Evolutionary conservation across 2,888 invertebrate species (phyloP).

Genomic region (Argyra leucocephala): DNA sequence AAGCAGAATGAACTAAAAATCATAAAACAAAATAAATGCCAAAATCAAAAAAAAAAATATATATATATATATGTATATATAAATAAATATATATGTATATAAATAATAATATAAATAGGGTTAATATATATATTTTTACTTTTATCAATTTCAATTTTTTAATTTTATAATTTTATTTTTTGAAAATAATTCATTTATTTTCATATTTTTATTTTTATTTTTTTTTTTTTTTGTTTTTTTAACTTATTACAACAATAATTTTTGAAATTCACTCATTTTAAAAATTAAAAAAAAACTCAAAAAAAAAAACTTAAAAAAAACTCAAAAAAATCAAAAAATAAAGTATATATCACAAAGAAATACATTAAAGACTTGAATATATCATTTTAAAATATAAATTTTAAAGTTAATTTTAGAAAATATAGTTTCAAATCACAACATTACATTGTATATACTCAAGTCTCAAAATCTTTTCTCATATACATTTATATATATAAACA

Average conservation of each 20-base stretch:
- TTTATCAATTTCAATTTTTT: conserved; percentile 12
- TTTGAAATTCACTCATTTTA: background rate
- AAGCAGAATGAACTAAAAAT: conserved; percentile 23
- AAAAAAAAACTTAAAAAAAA: too few species aligned
- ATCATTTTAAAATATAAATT: background rate
- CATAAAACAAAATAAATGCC: background rate
- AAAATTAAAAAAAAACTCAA: background rate
- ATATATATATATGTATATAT: too few species aligned
- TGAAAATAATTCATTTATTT: conserved; percentile 13
- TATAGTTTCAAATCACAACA: background rate
- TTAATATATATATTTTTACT: conserved; percentile 14
- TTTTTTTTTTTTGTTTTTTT: background rate
- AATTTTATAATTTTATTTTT: conserved; percentile 16
- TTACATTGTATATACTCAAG: background rate
- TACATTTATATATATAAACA: too few species aligned
- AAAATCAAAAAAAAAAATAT: conserved; percentile 16
- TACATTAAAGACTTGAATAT: background rate
- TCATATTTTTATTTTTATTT: conserved; percentile 8
- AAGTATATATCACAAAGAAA: too few species aligned
- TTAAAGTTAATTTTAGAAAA: background rate
- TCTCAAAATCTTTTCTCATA: too few species aligned
- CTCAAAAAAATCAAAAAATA: too few species aligned
- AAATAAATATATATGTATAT: too few species aligned
- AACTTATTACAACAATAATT: conserved; percentile 10
- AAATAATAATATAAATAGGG: background rate